Base-by-base conservation (phyloP, 2,888 invertebrate genomes). In the Hylaea fasciaria region DNA sequence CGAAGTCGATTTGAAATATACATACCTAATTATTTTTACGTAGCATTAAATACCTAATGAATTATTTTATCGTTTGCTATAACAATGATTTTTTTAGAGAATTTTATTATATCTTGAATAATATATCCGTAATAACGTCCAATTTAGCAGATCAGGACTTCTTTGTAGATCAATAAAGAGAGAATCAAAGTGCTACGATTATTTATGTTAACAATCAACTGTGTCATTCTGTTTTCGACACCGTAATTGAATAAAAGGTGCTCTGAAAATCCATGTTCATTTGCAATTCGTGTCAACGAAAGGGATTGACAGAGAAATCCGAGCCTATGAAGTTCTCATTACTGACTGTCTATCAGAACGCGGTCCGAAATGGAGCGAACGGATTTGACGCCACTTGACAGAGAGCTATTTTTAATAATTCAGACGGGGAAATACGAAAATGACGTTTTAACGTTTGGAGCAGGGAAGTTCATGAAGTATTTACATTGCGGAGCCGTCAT, bases 261-360 rank as follows among this genome's bases (percentile, higher is more conserved):
- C 47, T 59, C 54, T 53, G 59, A 64, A 72, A 71, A 69, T 73
- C 68, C 62, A 65, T 69, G 67, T 71, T 74, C 69, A 73, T 77
- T 80, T 73, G 68, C 68, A 72, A 77, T 76, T 75, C 69, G 64
- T 72, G 75, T 76, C 72, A 76, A 68, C 64, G 62, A 66, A 73
- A 63, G 68, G 69, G 68, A 77, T 73, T 73, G 73, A 67, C 68
- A 73, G 65, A 70, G 72, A 74, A 76, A 75, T 71, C 65, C 68
- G 69, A 74, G 66, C 68, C 66, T 62, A 69, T 77, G 69, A 78
- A 76, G 69, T 77, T 79, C 73, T 74, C 77, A 76, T 80, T 78
- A 77, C 73, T 68, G 67, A 63, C 74, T 74, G 72, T 74, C 80
- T 73, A 72, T 78, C 73, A 66, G 53, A 74, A 63, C 59, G 55